Evolutionary conservation across 23 tunicate species (phyloP).

Genomic region (Halocynthia aurantium): DNA sequence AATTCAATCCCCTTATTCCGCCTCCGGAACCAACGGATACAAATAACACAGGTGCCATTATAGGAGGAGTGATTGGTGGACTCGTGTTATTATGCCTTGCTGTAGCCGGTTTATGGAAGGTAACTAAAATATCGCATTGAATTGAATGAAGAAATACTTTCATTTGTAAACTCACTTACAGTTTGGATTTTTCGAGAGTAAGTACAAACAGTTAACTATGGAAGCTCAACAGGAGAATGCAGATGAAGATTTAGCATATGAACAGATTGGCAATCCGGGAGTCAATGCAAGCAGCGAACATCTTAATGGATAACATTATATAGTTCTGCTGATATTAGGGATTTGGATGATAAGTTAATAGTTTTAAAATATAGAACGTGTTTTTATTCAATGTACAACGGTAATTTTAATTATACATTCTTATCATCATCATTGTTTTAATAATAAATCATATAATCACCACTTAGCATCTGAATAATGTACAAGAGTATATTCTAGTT

Average conservation of each 20-base stretch:
- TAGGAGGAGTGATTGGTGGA: constrained; percentile 38
- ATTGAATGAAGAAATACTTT: background rate
- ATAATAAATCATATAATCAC: too few relatives aligned
- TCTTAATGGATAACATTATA: too few relatives aligned
- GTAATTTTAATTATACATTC: too few relatives aligned
- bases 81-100: background rate
- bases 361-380: too few relatives aligned
- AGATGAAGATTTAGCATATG: background rate
- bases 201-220: constrained; percentile 20
- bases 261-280: too few relatives aligned
- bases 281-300: too few relatives aligned
- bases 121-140: background rate
- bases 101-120: constrained; percentile 30
- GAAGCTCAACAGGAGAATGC: constrained; percentile 19
- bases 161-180: background rate
- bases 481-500: too few relatives aligned
- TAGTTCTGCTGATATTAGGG: too few relatives aligned
- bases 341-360: too few relatives aligned
- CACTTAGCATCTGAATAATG: too few relatives aligned
- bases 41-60: constrained; percentile 31
- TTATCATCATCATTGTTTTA: too few relatives aligned
- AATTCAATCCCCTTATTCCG: constrained; percentile 14
- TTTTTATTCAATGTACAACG: too few relatives aligned
- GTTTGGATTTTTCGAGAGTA: constrained; percentile 40
- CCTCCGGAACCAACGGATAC: constrained; percentile 11